Base-by-base conservation (phyloP, 2,888 invertebrate species). In the Clivina fossor region DNA sequence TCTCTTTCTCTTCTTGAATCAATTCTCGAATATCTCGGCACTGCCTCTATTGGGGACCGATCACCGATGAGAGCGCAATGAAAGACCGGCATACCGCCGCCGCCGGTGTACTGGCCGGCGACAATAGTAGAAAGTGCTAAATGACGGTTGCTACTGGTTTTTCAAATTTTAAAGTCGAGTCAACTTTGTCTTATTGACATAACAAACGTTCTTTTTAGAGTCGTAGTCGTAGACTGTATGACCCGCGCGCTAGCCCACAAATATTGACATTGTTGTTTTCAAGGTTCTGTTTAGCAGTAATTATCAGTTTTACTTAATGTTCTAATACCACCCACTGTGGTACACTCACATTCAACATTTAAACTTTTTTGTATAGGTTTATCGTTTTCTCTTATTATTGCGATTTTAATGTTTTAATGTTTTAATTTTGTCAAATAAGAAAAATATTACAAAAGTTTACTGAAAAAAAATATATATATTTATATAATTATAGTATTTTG, bases 251-350 rank as follows among this genome's bases (percentile, higher is more conserved):
- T 28, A 18, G 44, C 44, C 43, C 15, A 53, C 44, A 53, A 53
- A 53, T 53, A 53, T 53, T 53, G 44, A 53, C 53, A 53, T 26
- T 32, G 44, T 53, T 53, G 40, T 53, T 41, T 43, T 26, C 53
- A 53, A 53, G 44, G 53, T 44, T 53, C 44, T 26, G 44, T 53
- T 53, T 53, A 53, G 44, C 44, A 13, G 37, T 53, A 53, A 53
- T 53, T 53, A 53, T 38, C 53, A 53, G 53, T 44, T 53, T 43
- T 53, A 53, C 51, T 28, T 16, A 33, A 53, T 28, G 33, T 16
- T 44, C 44, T 33, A 44, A 53, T 53, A 37, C 53, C 53, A 53
- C 53, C 53, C 53, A 53, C 44, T 9, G 28, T 44, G 53, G 9
- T 53, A 13, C 24, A 30, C 30, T 13, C 11, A 30, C 9, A 30